Base-by-base conservation (phyloP, 2,888 invertebrate genomes). In the Chalcosyrphus nemorum region DNA sequence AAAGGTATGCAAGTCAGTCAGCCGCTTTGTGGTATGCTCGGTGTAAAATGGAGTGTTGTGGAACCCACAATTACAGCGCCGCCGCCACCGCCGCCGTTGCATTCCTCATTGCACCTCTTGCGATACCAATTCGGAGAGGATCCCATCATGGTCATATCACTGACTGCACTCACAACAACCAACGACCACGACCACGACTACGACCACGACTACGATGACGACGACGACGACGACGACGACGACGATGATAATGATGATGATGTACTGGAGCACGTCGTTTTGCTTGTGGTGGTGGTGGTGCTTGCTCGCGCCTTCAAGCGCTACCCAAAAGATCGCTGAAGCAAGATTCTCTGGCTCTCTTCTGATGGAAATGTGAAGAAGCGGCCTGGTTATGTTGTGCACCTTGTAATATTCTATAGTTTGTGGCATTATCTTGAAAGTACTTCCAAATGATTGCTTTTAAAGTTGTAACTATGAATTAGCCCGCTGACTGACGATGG, bases 31-130 rank as follows among this genome's bases (percentile, higher is more conserved):
- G 43, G 72, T 78, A 80, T 74, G 80, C 59, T 41, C 70, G 63
- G 84, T 84, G 84, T 84, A 84, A 84, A 84, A 80, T 84, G 84
- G 84, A 84, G 84, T 84, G 84, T 84, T 84, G 80, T 80, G 84
- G 80, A 84, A 84, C 84, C 84, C 84, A 84, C 84, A 84, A 84
- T 84, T 84, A 84, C 84, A 80, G 74, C 70, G 74, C 84, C 84
- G 84, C 81, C 82, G 74, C 78, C 70, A 70, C 84, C 84, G 84
- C 81, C 82, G 74, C 78, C 57, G 78, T 21, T 84, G 74, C 80
- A 84, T 84, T 80, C 80, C 70, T 75, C 84, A 84, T 84, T 84
- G 84, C 84, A 84, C 84, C 84, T 84, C 74, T n/a, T n/a, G 24
- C 24, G 32, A 59, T 80, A 54, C 57, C 66, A 84, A 38, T 80